phyloP scores from a whole-genome alignment of 2,113 vertebrate genomes.

The Elaphurus davidianus region DNA sequence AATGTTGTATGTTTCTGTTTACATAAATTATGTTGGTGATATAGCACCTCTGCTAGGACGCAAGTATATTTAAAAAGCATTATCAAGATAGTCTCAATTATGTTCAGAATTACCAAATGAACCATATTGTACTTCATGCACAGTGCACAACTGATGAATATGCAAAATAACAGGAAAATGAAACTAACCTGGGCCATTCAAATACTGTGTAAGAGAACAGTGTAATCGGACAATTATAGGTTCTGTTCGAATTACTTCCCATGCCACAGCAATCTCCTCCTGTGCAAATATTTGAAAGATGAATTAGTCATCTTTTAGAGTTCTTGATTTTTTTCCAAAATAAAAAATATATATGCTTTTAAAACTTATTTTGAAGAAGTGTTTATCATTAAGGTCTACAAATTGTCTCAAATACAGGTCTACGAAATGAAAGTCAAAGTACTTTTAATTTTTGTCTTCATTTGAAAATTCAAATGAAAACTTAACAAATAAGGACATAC shows the following conservation, averaged over 20 bases:
- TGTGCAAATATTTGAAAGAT: slow-evolving; percentile 72
- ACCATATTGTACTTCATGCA: neutral
- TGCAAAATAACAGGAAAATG: neutral
- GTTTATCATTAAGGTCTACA: neutral
- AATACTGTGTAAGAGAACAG: slow-evolving; percentile 93
- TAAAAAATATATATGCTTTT: neutral
- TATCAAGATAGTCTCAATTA: neutral
- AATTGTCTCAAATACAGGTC: neutral
- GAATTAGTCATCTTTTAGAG: slow-evolving; percentile 15
- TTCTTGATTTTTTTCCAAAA: neutral
- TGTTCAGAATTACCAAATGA: neutral
- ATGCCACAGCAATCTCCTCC: slow-evolving; percentile 94
- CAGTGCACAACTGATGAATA: neutral
- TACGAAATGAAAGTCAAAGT: neutral
- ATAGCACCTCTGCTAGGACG: neutral
- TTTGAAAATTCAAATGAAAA: neutral
- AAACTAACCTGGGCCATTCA: slow-evolving; percentile 91
- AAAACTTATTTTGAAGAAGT: neutral
- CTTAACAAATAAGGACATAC: neutral
- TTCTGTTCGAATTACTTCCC: slow-evolving; percentile 92
- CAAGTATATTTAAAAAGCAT: neutral
- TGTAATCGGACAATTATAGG: slow-evolving; percentile 92
- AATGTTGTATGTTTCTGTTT: neutral
- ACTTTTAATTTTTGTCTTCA: neutral
- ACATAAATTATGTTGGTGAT: neutral